phyloP scores from a whole-genome alignment of 2,113 vertebrate genomes.

The Petrocephalus microphthalmus region DNA sequence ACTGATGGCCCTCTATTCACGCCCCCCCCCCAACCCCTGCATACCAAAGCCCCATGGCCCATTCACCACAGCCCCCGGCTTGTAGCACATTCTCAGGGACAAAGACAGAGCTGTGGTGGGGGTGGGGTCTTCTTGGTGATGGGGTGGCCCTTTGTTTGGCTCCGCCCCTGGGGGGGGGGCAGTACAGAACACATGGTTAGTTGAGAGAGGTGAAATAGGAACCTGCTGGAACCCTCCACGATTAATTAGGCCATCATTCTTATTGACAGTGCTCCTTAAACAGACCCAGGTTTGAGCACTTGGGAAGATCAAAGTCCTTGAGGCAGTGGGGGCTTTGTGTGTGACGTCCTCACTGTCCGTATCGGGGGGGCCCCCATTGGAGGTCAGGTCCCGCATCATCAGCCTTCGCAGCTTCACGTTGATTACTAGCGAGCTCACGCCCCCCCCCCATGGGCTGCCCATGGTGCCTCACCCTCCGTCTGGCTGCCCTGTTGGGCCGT shows the following conservation, averaged over 20 bases:
- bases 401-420: no score
- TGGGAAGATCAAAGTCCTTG: neutral
- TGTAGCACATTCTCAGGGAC: conserved; percentile 20
- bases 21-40: conserved; percentile 33
- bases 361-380: neutral
- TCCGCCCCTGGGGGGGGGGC: conserved; percentile 34
- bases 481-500: no score
- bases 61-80: conserved; percentile 41
- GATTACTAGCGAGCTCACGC: no score
- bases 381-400: neutral
- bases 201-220: neutral
- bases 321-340: neutral
- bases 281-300: conserved; percentile 38
- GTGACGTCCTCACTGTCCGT: no score
- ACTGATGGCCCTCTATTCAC: conserved; percentile 16
- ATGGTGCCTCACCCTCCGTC: no score
- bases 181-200: neutral
- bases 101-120: conserved; percentile 31
- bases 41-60: conserved; percentile 40
- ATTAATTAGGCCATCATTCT: neutral
- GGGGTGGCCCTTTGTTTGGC: neutral
- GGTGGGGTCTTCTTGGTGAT: conserved; percentile 40
- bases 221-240: neutral
- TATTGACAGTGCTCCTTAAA: neutral
- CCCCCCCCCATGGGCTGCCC: no score